Percentiles rank a stretch among this genome's conserved stretches.
Conservation (phyloP, 2,888 invertebrate species). For the Tinea pellionella region DNA sequence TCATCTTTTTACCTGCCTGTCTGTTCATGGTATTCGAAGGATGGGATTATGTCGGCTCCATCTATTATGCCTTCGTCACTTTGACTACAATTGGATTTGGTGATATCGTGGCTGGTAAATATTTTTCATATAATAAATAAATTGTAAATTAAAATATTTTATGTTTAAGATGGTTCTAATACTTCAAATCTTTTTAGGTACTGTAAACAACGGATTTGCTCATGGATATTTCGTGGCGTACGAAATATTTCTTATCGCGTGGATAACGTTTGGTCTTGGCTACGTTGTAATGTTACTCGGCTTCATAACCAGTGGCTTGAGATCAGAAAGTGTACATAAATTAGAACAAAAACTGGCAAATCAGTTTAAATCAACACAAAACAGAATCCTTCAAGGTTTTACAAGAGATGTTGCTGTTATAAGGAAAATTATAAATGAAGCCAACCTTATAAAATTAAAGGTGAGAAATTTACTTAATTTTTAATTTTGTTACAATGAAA, state of each 20-base stretch:
- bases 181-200: conserved; percentile 40
- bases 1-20: conserved; percentile 87
- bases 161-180: not conserved
- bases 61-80: conserved; percentile 90
- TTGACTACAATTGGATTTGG: conserved; percentile 92
- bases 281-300: conserved; percentile 91
- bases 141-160: too few species aligned
- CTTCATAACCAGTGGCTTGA: conserved; percentile 82
- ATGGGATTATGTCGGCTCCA: conserved; percentile 86
- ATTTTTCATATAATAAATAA: not conserved
- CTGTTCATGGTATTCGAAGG: conserved; percentile 86
- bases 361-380: conserved; percentile 83
- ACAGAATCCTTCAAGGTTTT: conserved; percentile 80
- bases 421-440: conserved; percentile 81
- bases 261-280: conserved; percentile 93
- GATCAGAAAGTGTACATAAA: conserved; percentile 77
- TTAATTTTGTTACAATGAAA: not conserved
- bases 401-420: conserved; percentile 80
- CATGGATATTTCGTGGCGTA: conserved; percentile 78
- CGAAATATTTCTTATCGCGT: conserved; percentile 83
- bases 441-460: conserved; percentile 85
- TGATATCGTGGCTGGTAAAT: conserved; percentile 87
- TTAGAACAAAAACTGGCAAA: conserved; percentile 82
- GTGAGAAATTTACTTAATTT: conserved; percentile 41
- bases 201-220: conserved; percentile 57